Conservation (phyloP, 2,888 invertebrate species). For the Venusia cambrica region DNA sequence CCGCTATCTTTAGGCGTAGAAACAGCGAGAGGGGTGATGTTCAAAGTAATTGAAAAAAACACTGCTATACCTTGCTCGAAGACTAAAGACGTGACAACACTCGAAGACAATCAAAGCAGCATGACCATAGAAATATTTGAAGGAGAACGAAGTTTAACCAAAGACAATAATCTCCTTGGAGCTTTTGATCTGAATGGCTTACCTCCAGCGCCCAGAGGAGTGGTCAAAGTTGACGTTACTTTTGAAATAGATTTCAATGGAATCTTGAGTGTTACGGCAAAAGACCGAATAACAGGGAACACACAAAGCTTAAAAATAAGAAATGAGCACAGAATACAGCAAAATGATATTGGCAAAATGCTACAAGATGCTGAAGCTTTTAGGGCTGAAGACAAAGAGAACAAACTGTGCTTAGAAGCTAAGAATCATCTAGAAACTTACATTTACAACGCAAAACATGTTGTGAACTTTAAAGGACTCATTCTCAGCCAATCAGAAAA, state of each 20-base stretch:
- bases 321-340: conserved; percentile 48
- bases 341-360: conserved; percentile 51
- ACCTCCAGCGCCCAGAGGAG: conserved; percentile 58
- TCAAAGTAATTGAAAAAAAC: conserved; percentile 55
- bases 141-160: conserved; percentile 58
- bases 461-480: conserved; percentile 30
- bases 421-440: conserved; percentile 60
- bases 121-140: conserved; percentile 66
- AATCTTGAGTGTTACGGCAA: conserved; percentile 53
- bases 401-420: conserved; percentile 48
- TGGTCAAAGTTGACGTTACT: conserved; percentile 56
- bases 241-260: conserved; percentile 57
- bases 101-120: conserved; percentile 56
- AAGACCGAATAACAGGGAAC: conserved; percentile 51
- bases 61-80: conserved; percentile 55
- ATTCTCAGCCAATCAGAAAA: conserved; percentile 36
- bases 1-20: conserved; percentile 62
- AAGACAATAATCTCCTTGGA: conserved; percentile 59
- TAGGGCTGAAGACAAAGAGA: conserved; percentile 52
- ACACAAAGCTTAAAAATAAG: conserved; percentile 44
- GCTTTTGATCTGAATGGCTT: conserved; percentile 54
- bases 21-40: conserved; percentile 60
- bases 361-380: conserved; percentile 49
- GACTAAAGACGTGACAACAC: conserved; percentile 57
- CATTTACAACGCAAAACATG: conserved; percentile 49